Conservation (phyloP, 2,888 invertebrate species). For the Oscheius sp. region DNA sequence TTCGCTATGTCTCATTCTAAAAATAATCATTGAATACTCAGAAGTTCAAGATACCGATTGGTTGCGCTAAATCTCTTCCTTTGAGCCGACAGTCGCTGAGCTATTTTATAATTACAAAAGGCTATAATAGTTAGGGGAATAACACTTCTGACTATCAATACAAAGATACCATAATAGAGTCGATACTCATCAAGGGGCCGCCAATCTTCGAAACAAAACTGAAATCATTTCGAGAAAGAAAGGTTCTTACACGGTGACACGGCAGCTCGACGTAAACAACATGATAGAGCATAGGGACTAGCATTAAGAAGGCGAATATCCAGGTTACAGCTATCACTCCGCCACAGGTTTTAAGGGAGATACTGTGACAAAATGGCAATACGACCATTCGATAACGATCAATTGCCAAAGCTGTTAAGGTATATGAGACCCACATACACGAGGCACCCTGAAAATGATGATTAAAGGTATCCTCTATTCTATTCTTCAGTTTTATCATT, state of each 20-base stretch:
- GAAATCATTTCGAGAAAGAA: neutral
- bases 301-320: slow-evolving; percentile 47
- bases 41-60: slow-evolving; percentile 1
- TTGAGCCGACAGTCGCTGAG: slow-evolving; percentile 47
- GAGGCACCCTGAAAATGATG: slow-evolving; percentile 48
- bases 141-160: slow-evolving; percentile 85
- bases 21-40: no score
- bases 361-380: slow-evolving; percentile 47
- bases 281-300: slow-evolving; percentile 39
- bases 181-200: slow-evolving; percentile 50
- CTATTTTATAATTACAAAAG: slow-evolving; percentile 84
- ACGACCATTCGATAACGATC: slow-evolving; percentile 57
- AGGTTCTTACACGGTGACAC: neutral
- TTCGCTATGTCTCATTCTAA: slow-evolving; percentile 74
- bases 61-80: slow-evolving; percentile 42
- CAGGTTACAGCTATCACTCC: slow-evolving; percentile 51
- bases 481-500: neutral
- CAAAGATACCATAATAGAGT: slow-evolving; percentile 52
- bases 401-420: slow-evolving; percentile 58
- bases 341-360: slow-evolving; percentile 38
- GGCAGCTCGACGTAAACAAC: slow-evolving; percentile 30
- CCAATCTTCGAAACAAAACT: slow-evolving; percentile 62
- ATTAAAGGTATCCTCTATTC: neutral
- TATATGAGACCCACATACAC: slow-evolving; percentile 59
- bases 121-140: slow-evolving; percentile 90